A percentile compares a stretch with the other conserved stretches of the same genome.
Conservation (phyloP, 2,888 invertebrate species). For the Limnephilus rhombicus region DNA sequence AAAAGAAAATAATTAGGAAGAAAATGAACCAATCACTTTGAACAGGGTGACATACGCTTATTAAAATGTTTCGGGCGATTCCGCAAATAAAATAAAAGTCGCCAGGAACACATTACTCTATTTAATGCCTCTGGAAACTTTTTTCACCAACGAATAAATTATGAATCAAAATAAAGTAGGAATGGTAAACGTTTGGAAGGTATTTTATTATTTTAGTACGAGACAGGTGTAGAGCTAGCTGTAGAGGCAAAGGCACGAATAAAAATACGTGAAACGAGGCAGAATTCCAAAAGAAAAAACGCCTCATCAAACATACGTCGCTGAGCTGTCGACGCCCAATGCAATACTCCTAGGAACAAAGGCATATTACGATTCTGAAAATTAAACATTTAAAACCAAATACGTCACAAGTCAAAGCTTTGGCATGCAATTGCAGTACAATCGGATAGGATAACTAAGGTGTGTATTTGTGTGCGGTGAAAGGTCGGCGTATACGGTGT, state of each 20-base stretch:
- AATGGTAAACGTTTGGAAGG: neutral
- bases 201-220: neutral
- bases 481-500: neutral
- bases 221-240: neutral
- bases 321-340: constrained; percentile 31
- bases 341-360: constrained; percentile 46
- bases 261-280: constrained; percentile 4
- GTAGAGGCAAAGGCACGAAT: neutral
- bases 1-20: neutral
- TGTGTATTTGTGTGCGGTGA: constrained; percentile 20
- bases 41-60: neutral
- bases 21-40: neutral
- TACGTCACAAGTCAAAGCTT: neutral
- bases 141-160: neutral
- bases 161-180: constrained; percentile 1
- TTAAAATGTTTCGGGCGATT: neutral
- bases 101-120: neutral
- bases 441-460: neutral
- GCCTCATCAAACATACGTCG: constrained; percentile 34
- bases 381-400: neutral
- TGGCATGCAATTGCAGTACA: neutral
- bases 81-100: neutral
- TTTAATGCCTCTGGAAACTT: neutral
- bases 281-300: constrained; percentile 21
- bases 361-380: constrained; percentile 39